These are phyloP conservation scores for Liasis olivaceus DNA, from an alignment of 2,797 vertebrate species.

Conservation along the genomic window DNA sequence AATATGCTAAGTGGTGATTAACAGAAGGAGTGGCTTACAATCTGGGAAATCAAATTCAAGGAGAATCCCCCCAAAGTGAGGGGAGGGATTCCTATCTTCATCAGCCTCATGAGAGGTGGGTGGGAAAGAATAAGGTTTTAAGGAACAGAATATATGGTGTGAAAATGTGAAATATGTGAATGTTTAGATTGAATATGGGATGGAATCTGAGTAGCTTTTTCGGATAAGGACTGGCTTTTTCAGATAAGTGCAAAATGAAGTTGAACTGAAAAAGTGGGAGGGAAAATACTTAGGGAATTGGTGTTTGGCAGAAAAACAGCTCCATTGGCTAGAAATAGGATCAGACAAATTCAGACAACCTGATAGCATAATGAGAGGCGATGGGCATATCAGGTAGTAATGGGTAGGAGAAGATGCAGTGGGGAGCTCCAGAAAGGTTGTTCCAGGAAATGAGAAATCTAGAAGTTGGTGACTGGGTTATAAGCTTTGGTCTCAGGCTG, in stretches of 20 bases:
- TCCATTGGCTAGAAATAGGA: not conserved
- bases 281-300: not conserved
- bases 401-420: not conserved
- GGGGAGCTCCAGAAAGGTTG: not conserved
- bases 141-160: not conserved
- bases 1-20: not conserved
- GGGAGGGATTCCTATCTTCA: not conserved
- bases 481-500: not conserved
- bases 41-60: not conserved
- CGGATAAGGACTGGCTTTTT: not conserved
- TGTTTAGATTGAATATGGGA: not conserved
- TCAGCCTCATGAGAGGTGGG: not conserved
- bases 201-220: not conserved
- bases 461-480: not conserved
- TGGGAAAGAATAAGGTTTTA: not conserved
- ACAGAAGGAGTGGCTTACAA: not conserved
- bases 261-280: not conserved
- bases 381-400: not conserved
- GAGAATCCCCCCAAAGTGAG: not conserved
- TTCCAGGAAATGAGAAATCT: not conserved
- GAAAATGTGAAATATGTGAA: not conserved
- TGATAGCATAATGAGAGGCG: not conserved
- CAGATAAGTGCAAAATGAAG: not conserved
- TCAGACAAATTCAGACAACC: not conserved
- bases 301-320: not conserved